These are phyloP conservation scores for Prietella phreatophila DNA, from an alignment of 2,113 vertebrate species.

Conservation along the genomic window DNA sequence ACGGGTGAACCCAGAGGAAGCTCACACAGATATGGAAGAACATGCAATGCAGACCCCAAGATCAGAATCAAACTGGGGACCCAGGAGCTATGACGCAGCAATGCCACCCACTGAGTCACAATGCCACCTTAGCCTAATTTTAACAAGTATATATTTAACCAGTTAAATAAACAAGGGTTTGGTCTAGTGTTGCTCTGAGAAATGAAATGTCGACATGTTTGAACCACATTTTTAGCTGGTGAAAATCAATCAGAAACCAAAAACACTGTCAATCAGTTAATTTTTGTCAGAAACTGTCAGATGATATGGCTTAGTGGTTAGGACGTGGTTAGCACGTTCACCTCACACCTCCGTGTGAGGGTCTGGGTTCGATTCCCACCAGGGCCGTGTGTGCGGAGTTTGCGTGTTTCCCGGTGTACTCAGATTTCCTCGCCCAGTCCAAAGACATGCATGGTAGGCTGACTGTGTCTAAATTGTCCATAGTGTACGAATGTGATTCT, in stretches of 20 bases:
- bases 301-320: too few species aligned
- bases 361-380: too few species aligned
- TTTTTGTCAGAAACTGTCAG: not conserved
- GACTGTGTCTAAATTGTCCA: too few species aligned
- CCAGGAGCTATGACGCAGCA: not conserved
- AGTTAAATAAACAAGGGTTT: not conserved
- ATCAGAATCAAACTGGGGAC: not conserved
- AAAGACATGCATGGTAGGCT: too few species aligned
- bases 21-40: not conserved
- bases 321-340: too few species aligned
- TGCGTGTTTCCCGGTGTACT: too few species aligned
- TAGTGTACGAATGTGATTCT: too few species aligned
- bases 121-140: not conserved
- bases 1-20: not conserved
- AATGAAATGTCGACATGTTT: not conserved
- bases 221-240: not conserved
- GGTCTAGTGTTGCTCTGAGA: not conserved
- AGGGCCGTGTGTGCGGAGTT: too few species aligned
- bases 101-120: not conserved
- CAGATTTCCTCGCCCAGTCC: too few species aligned
- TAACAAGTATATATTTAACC: not conserved
- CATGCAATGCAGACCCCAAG: not conserved
- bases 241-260: not conserved
- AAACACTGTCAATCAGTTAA: not conserved
- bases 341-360: too few species aligned